phyloP scores from a whole-genome alignment of 2,888 invertebrate species.

The Maniola hyperantus region DNA sequence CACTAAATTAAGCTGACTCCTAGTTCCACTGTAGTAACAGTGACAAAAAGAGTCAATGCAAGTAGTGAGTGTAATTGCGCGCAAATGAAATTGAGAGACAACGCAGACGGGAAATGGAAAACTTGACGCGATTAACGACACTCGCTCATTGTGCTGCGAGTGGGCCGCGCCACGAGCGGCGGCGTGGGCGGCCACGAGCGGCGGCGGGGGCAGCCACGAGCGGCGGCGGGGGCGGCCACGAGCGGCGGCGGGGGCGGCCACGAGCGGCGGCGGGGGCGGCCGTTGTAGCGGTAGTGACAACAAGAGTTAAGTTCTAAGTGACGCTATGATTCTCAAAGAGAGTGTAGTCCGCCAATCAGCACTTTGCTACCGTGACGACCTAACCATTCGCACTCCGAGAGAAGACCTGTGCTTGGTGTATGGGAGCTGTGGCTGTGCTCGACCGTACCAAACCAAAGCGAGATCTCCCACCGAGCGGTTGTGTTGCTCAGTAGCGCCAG shows the following conservation, averaged over 20 bases:
- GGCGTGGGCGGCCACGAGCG: constrained; percentile 20
- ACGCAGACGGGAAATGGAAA: constrained; percentile 66
- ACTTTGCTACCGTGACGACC: too few species aligned
- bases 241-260: constrained; percentile 7
- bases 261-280: constrained; percentile 12
- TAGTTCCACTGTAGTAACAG: too few species aligned
- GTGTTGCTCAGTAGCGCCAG: too few species aligned
- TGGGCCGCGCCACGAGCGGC: constrained; percentile 19
- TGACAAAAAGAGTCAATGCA: constrained; percentile 2
- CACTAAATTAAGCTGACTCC: too few species aligned
- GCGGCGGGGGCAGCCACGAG: background rate
- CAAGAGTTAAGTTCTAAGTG: too few species aligned
- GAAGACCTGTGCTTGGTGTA: too few species aligned
- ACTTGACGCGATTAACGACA: constrained; percentile 65
- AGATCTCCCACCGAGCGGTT: too few species aligned
- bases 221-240: constrained; percentile 1
- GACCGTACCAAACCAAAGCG: too few species aligned
- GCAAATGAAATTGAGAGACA: constrained; percentile 46
- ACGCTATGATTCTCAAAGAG: too few species aligned
- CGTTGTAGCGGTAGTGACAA: background rate
- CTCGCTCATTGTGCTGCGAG: constrained; percentile 58
- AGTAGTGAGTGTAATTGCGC: constrained; percentile 37
- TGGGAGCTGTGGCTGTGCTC: too few species aligned
- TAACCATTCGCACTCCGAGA: too few species aligned
- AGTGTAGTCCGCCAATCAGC: too few species aligned